Conservation (phyloP, 2,113 vertebrate genomes). For the Rattus norvegicus region DNA sequence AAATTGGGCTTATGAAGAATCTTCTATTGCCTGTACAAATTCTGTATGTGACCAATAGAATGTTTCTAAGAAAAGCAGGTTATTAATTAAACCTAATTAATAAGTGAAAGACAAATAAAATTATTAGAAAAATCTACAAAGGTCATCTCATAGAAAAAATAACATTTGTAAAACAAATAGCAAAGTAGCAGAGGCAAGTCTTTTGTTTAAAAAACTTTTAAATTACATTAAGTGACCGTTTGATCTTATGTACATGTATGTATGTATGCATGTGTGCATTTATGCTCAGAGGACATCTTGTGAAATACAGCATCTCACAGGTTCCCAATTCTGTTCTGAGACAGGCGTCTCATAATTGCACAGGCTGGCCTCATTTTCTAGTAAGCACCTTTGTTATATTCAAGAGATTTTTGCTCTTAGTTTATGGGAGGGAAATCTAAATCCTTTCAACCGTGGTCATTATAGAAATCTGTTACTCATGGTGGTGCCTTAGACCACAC, state of each 20-base stretch:
- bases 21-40: background rate
- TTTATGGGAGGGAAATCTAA: constrained; percentile 14
- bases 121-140: constrained; percentile 33
- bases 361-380: background rate
- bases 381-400: background rate
- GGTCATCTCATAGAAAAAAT: background rate
- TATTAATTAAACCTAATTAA: constrained; percentile 20
- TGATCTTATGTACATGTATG: background rate
- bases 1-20: background rate
- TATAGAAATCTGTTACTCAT: background rate
- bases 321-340: background rate
- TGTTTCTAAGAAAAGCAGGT: background rate
- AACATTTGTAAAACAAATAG: background rate
- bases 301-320: background rate
- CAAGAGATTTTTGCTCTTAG: constrained; percentile 20
- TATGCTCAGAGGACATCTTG: background rate
- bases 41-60: background rate
- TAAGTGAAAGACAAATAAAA: background rate
- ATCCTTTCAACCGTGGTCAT: background rate
- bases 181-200: constrained; percentile 5
- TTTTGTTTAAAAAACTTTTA: background rate
- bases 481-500: background rate
- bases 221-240: background rate
- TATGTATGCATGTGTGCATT: background rate
- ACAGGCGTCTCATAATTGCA: background rate